Conservation (phyloP, 2,113 vertebrate species). For the Ceyx margarethae region DNA sequence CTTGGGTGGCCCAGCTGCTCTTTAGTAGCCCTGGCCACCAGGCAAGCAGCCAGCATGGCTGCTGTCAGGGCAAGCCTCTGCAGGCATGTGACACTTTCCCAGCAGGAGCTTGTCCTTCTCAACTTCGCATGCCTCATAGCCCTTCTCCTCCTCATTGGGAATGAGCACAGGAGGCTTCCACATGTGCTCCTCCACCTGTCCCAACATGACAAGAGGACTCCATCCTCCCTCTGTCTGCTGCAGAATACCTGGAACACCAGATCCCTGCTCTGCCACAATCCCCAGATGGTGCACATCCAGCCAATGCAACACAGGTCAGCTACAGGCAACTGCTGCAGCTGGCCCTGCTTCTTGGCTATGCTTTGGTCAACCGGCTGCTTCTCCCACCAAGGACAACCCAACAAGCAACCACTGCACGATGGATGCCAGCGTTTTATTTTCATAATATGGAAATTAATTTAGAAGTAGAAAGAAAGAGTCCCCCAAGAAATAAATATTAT, state of each 20-base stretch:
- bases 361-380: neutral
- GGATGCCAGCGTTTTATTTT: conserved; percentile 40
- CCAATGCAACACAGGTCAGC: fast-evolving
- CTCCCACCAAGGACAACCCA: conserved; percentile 9
- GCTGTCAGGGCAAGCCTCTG: neutral
- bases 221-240: neutral
- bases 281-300: neutral
- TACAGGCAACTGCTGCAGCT: neutral
- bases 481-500: conserved; percentile 77
- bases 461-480: conserved; percentile 53
- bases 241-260: neutral
- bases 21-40: neutral
- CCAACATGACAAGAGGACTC: neutral
- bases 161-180: neutral
- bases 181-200: neutral
- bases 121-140: neutral
- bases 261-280: neutral
- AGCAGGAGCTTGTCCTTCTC: neutral
- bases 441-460: conserved; percentile 52
- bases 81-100: fast-evolving
- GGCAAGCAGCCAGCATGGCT: neutral
- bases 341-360: neutral
- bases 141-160: neutral
- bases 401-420: conserved; percentile 8
- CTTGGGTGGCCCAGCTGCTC: neutral